Evolutionary conservation across 2,797 vertebrate species (phyloP).

Genomic region (Syndactyla subalaris): DNA sequence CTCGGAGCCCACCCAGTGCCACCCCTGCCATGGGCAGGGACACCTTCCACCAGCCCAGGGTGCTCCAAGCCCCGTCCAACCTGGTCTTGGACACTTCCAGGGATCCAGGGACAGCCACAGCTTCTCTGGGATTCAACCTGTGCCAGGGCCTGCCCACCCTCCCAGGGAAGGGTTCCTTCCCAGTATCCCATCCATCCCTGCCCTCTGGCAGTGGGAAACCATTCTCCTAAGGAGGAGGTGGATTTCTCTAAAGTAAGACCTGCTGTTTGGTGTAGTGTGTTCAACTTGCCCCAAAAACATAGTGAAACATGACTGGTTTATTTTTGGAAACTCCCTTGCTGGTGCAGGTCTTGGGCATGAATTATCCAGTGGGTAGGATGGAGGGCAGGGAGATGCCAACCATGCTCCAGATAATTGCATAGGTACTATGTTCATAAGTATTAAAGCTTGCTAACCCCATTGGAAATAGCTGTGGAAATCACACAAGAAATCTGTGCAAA

Average conservation of each 20-base stretch:
- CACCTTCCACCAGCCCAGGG: fast-evolving
- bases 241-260: neutral
- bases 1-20: neutral
- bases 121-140: neutral
- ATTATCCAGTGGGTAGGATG: neutral
- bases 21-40: neutral
- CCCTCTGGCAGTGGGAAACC: neutral
- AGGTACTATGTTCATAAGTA: neutral
- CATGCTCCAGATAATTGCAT: neutral
- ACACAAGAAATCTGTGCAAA: neutral
- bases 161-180: fast-evolving
- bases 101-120: neutral
- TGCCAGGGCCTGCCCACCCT: fast-evolving
- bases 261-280: neutral
- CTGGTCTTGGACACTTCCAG: neutral
- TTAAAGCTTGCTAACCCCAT: neutral
- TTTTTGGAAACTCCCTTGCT: neutral
- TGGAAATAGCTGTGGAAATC: neutral
- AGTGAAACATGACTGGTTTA: neutral
- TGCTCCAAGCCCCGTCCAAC: fast-evolving
- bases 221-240: neutral
- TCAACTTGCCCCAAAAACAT: neutral
- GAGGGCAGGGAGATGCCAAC: neutral
- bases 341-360: neutral
- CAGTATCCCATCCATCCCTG: fast-evolving